These are phyloP conservation scores for Sminthurides bifidus DNA, from an alignment of 1,140 invertebrate genomes.

Conservation along the genomic window DNA sequence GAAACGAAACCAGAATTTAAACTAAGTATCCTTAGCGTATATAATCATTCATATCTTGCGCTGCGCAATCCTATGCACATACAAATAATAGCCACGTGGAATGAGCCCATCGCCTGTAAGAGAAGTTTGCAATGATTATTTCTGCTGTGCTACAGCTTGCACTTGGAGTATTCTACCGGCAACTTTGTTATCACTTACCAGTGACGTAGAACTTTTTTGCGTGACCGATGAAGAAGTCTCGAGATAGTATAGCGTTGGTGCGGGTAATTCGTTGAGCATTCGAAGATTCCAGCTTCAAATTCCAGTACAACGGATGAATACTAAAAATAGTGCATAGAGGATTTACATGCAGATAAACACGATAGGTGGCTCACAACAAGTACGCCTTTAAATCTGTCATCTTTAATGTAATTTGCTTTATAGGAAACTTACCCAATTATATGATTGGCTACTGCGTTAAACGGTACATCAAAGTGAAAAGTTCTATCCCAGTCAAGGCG, in stretches of 20 bases:
- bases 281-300: slow-evolving; percentile 13
- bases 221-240: slow-evolving; percentile 19
- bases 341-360: not conserved
- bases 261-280: not conserved
- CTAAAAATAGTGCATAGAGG: not conserved
- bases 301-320: slow-evolving; percentile 19
- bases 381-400: no score
- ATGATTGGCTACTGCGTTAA: not conserved
- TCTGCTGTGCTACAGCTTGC: not conserved
- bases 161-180: no score
- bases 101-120: slow-evolving; percentile 10
- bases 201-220: slow-evolving; percentile 10
- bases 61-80: slow-evolving; percentile 15
- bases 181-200: slow-evolving; percentile 2
- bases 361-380: no score
- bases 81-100: slow-evolving; percentile 15
- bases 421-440: slow-evolving; percentile 11
- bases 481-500: slow-evolving; percentile 12
- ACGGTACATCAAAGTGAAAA: slow-evolving; percentile 23
- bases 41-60: slow-evolving; percentile 14
- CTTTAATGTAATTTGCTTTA: slow-evolving; percentile 2
- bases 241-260: slow-evolving; percentile 10
- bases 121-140: not conserved
- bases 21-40: no score
- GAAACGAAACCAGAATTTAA: no score